Conservation (phyloP, 2,888 invertebrate species). For the Kuschelorhynchus macadamiae region DNA sequence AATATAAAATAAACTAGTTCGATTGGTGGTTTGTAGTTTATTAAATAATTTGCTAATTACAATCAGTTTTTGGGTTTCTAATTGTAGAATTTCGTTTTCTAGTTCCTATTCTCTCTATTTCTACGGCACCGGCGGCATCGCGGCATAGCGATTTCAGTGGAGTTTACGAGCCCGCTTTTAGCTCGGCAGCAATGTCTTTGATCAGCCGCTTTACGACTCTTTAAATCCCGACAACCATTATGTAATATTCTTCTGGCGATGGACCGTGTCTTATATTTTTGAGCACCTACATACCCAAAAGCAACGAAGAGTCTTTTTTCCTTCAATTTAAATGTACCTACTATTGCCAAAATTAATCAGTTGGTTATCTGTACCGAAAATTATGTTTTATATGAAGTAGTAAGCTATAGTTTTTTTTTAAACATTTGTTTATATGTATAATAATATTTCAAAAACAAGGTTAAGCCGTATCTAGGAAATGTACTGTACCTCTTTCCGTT, state of each 20-base stretch:
- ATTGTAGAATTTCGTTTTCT: conserved; percentile 28
- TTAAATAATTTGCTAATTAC: no score
- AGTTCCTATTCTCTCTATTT: conserved; percentile 43
- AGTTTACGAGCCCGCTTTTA: conserved; percentile 48
- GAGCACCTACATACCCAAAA: conserved; percentile 3
- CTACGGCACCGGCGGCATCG: conserved; percentile 24
- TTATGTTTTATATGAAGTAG: no score
- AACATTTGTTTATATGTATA: no score
- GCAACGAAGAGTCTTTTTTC: background rate
- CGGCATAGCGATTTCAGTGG: conserved; percentile 24
- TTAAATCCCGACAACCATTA: conserved; percentile 39
- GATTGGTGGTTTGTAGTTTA: no score
- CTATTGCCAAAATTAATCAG: no score
- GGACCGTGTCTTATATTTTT: background rate
- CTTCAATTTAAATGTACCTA: background rate
- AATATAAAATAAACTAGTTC: no score
- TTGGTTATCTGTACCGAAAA: no score
- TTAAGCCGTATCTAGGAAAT: no score
- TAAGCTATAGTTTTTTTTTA: no score
- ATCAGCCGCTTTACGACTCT: conserved; percentile 44
- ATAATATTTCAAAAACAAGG: no score
- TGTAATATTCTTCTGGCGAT: conserved; percentile 22
- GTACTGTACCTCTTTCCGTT: no score
- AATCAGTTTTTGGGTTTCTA: no score
- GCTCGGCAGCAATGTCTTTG: conserved; percentile 42